Conservation (phyloP, 2,797 vertebrate species). For the Acanthurus lineatus region DNA sequence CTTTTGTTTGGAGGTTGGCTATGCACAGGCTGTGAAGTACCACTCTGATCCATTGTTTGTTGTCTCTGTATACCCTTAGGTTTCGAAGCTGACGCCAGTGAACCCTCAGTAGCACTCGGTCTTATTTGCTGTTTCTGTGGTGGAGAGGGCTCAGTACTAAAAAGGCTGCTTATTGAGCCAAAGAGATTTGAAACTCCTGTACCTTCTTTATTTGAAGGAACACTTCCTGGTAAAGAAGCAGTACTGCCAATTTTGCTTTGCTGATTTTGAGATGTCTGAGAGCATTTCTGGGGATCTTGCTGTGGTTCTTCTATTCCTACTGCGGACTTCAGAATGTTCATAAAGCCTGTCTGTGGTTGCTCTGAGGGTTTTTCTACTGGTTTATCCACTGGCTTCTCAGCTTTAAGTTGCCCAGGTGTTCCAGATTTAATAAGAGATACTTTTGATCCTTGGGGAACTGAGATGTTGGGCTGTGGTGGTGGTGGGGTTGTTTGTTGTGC, state of each 20-base stretch:
- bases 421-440: slow-evolving; percentile 79
- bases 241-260: slow-evolving; percentile 63
- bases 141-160: slow-evolving; percentile 84
- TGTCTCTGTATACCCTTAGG: slow-evolving; percentile 78
- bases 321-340: slow-evolving; percentile 91
- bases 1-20: slow-evolving; percentile 68
- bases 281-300: slow-evolving; percentile 58
- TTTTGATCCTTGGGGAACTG: slow-evolving; percentile 81
- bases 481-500: slow-evolving; percentile 69
- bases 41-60: slow-evolving; percentile 72
- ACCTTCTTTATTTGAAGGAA: slow-evolving; percentile 81
- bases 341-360: slow-evolving; percentile 87
- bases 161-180: slow-evolving; percentile 90
- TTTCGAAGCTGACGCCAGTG: slow-evolving; percentile 62
- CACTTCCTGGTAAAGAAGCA: slow-evolving; percentile 58
- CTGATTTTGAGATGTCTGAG: slow-evolving; percentile 58
- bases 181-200: slow-evolving; percentile 88
- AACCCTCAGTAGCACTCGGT: slow-evolving; percentile 66
- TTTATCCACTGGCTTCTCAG: slow-evolving; percentile 69
- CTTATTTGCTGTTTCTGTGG: slow-evolving; percentile 70
- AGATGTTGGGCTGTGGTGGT: slow-evolving; percentile 51
- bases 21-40: slow-evolving; percentile 38
- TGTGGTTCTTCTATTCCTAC: slow-evolving; percentile 83
- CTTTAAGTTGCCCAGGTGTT: slow-evolving; percentile 47
- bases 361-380: slow-evolving; percentile 67